A percentile compares a stretch with the other conserved stretches of the same genome.
These are phyloP conservation scores for Sylvia atricapilla DNA, from an alignment of 2,113 vertebrate species.

Conservation along the genomic window DNA sequence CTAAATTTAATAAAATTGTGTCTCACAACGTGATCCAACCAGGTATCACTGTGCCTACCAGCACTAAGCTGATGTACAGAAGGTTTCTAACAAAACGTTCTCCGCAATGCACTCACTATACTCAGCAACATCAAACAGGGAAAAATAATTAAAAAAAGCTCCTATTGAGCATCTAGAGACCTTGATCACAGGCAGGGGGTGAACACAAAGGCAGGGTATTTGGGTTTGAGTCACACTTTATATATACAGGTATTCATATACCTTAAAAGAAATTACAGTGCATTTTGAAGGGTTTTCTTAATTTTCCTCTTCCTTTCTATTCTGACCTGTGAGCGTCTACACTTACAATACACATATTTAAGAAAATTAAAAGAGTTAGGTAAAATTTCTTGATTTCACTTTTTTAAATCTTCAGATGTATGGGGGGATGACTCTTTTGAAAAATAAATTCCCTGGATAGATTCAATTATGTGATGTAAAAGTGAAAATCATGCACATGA, in stretches of 20 bases:
- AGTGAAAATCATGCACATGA: constrained; percentile 54
- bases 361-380: not conserved
- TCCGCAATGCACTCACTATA: constrained; percentile 58
- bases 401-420: constrained; percentile 27
- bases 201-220: constrained; percentile 39
- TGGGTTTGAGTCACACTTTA: constrained; percentile 31
- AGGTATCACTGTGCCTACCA: constrained; percentile 19
- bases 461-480: constrained; percentile 38
- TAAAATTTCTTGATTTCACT: constrained; percentile 11
- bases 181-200: constrained; percentile 38
- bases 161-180: constrained; percentile 62
- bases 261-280: not conserved
- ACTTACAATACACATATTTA: not conserved
- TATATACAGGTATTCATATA: not conserved
- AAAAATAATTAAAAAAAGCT: constrained; percentile 74
- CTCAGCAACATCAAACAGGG: constrained; percentile 66
- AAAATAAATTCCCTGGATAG: constrained; percentile 58
- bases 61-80: not conserved
- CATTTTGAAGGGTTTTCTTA: constrained; percentile 8
- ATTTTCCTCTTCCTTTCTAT: constrained; percentile 19
- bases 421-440: not conserved
- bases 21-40: constrained; percentile 19
- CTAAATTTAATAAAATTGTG: constrained; percentile 2
- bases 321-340: not conserved
- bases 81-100: constrained; percentile 41